Conservation (phyloP, 1,140 invertebrate genomes). For the Calosoma granatense region DNA sequence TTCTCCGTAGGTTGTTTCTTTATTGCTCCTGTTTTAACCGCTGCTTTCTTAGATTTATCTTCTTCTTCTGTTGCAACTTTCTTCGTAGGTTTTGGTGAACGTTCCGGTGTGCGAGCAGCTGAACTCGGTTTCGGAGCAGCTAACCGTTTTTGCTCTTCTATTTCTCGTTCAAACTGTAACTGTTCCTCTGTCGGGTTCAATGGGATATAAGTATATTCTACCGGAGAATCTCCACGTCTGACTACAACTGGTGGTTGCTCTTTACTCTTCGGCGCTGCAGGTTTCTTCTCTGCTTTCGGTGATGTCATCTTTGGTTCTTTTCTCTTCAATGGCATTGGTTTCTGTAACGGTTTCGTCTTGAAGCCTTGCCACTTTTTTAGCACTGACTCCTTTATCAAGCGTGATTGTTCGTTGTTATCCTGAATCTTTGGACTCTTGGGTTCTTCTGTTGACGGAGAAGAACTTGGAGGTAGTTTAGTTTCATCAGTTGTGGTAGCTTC, state of each 20-base stretch:
- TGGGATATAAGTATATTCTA: neutral
- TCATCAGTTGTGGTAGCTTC: neutral
- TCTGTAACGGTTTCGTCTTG: neutral
- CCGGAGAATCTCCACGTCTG: neutral
- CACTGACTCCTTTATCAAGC: neutral
- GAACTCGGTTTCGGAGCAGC: neutral
- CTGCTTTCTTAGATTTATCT: neutral
- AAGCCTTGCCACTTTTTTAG: neutral
- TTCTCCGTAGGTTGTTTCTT: neutral
- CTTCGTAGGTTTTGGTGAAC: neutral
- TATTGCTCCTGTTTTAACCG: neutral
- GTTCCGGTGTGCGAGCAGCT: neutral
- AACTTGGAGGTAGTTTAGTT: neutral
- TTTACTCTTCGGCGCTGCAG: neutral
- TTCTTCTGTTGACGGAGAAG: neutral
- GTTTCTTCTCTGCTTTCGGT: neutral
- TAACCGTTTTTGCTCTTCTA: neutral
- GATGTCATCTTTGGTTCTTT: neutral
- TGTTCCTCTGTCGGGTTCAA: neutral
- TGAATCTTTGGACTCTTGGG: no score
- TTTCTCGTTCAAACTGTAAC: neutral
- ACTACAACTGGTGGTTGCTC: neutral
- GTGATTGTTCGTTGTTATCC: no score
- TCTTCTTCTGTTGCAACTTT: neutral
- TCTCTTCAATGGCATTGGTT: neutral